Percentiles rank a stretch among this genome's conserved stretches.
phyloP scores from a whole-genome alignment of 1,140 invertebrate species.

The Drosophila pachea region DNA sequence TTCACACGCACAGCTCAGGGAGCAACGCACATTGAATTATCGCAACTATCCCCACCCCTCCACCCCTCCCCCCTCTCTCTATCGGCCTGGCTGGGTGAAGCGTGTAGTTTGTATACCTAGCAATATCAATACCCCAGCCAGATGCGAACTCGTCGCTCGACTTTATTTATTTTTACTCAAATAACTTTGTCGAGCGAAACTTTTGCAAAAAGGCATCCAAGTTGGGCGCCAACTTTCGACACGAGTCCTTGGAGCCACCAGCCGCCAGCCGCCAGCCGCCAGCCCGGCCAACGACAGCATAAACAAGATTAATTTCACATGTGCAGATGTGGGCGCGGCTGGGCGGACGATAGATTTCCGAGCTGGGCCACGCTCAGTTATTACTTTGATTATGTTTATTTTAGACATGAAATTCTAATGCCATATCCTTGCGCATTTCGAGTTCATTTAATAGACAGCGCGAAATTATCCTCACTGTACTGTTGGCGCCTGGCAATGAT shows the following conservation, averaged over 20 bases:
- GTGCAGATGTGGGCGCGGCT: constrained; percentile 31
- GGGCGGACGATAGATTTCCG: background rate
- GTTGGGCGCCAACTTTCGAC: constrained; percentile 62
- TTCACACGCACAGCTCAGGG: constrained; percentile 53
- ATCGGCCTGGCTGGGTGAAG: too few relatives aligned
- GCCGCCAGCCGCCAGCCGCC: constrained; percentile 12
- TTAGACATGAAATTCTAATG: constrained; percentile 71
- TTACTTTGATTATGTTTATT: constrained; percentile 77
- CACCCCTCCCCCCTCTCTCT: background rate
- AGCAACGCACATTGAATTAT: constrained; percentile 50
- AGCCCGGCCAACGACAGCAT: constrained; percentile 48
- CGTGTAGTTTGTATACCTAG: constrained; percentile 19
- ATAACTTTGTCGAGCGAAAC: constrained; percentile 55
- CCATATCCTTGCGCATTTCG: constrained; percentile 65
- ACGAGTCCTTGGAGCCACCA: constrained; percentile 42
- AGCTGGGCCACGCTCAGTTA: constrained; percentile 47
- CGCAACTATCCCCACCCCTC: constrained; percentile 4
- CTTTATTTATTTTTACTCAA: constrained; percentile 69
- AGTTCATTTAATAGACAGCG: constrained; percentile 70
- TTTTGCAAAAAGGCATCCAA: constrained; percentile 58
- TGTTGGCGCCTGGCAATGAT: constrained; percentile 41
- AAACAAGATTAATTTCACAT: constrained; percentile 77
- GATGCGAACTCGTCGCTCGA: constrained; percentile 61
- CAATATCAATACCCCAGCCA: constrained; percentile 31
- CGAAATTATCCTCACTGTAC: constrained; percentile 60